Percentiles rank a stretch among this genome's conserved stretches.
Conservation (phyloP, 2,888 invertebrate genomes). For the Dioctria rufipes region DNA sequence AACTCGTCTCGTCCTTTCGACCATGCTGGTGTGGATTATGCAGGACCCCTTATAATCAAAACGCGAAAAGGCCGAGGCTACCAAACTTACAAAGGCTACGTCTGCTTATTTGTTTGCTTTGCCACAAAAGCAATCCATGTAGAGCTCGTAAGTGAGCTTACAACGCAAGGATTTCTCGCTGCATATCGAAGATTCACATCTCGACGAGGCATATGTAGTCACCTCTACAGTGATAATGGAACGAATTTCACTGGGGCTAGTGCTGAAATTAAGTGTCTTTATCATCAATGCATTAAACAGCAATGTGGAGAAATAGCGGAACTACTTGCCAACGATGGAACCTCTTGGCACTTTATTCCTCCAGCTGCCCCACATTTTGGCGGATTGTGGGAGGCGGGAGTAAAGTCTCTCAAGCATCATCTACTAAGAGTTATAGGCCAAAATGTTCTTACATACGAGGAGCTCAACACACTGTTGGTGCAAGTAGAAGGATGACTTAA, state of each 20-base stretch:
- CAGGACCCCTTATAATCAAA: too few relatives aligned
- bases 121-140: conserved; percentile 5
- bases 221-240: conserved; percentile 20
- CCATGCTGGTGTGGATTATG: too few relatives aligned
- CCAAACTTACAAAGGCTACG: not conserved
- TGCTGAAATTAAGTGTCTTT: too few relatives aligned
- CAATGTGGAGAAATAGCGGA: too few relatives aligned
- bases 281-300: too few relatives aligned
- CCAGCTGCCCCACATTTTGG: too few relatives aligned
- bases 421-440: too few relatives aligned
- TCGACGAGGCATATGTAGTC: not conserved
- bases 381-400: conserved; percentile 35
- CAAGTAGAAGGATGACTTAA: conserved; percentile 33
- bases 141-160: not conserved
- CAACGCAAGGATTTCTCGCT: not conserved
- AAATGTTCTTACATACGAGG: too few relatives aligned
- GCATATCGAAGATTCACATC: conserved; percentile 56
- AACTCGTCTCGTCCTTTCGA: too few relatives aligned
- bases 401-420: conserved; percentile 11
- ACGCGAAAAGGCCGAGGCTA: too few relatives aligned
- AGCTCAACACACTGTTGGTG: conserved; percentile 56
- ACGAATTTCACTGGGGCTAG: conserved; percentile 30
- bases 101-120: too few relatives aligned
- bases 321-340: not conserved
- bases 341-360: too few relatives aligned